Conservation (phyloP, 2,888 invertebrate genomes). For the Polia nebulosa region DNA sequence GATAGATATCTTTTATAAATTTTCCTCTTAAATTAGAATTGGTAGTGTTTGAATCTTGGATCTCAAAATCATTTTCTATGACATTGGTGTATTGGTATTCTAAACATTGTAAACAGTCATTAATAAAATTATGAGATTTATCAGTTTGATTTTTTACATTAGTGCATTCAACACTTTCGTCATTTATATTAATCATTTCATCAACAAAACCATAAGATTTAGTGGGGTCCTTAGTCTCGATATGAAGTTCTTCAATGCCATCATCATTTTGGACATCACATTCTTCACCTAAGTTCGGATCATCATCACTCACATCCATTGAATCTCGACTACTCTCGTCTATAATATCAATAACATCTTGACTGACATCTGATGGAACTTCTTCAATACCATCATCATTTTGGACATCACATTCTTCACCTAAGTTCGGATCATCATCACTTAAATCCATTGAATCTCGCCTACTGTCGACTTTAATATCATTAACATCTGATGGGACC, state of each 20-base stretch:
- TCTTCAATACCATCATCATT: neutral
- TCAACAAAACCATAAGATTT: neutral
- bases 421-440: slow-evolving; percentile 5
- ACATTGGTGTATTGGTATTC: neutral
- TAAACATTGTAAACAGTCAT: too few relatives aligned
- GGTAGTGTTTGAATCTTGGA: neutral
- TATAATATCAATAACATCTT: neutral
- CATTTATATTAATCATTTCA: slow-evolving; percentile 3
- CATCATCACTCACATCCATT: slow-evolving; percentile 5
- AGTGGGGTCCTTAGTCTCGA: neutral
- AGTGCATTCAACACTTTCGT: neutral
- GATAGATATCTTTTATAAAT: neutral
- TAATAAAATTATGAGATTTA: neutral
- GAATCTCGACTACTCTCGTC: slow-evolving; percentile 6
- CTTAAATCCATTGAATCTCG: neutral
- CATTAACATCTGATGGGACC: slow-evolving; percentile 55
- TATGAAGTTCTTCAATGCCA: neutral
- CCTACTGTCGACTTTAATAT: slow-evolving; percentile 14
- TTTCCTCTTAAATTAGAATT: too few relatives aligned
- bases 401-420: slow-evolving; percentile 42
- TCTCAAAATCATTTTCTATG: neutral
- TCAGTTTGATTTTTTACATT: neutral
- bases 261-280: neutral
- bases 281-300: slow-evolving; percentile 6
- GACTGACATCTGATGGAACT: slow-evolving; percentile 27